These are phyloP conservation scores for Sepioteuthis lessoniana DNA, from an alignment of 2,888 invertebrate species.

Conservation along the genomic window DNA sequence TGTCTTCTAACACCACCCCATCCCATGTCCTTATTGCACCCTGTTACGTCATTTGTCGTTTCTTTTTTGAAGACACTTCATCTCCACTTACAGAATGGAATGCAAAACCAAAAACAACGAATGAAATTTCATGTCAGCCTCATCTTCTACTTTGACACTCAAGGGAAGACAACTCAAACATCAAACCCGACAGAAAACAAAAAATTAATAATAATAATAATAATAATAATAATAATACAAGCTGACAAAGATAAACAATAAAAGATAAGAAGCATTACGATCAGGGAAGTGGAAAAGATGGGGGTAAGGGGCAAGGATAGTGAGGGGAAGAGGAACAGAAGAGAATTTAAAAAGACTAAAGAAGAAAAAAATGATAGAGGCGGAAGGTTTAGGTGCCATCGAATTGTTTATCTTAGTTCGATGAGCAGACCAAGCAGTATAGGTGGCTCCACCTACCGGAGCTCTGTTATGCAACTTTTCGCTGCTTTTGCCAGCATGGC, in stretches of 20 bases:
- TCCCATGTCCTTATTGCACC: too few relatives aligned
- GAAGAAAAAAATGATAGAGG: not conserved
- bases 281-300: not conserved
- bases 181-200: not conserved
- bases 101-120: not conserved
- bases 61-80: not conserved
- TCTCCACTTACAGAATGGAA: not conserved
- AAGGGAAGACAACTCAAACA: not conserved
- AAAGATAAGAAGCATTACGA: not conserved
- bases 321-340: not conserved
- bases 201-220: not conserved
- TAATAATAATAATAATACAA: too few relatives aligned
- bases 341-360: not conserved
- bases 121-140: not conserved
- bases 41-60: not conserved
- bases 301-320: not conserved
- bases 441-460: not conserved
- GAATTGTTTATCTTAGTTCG: not conserved
- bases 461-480: not conserved
- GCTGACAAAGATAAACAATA: not conserved
- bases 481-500: not conserved
- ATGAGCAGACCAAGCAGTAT: not conserved
- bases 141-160: not conserved
- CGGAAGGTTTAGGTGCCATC: not conserved
- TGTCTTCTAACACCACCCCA: too few relatives aligned